Evolutionary conservation across 2,113 vertebrate genomes (phyloP).

Genomic region (Vicugna pacos): DNA sequence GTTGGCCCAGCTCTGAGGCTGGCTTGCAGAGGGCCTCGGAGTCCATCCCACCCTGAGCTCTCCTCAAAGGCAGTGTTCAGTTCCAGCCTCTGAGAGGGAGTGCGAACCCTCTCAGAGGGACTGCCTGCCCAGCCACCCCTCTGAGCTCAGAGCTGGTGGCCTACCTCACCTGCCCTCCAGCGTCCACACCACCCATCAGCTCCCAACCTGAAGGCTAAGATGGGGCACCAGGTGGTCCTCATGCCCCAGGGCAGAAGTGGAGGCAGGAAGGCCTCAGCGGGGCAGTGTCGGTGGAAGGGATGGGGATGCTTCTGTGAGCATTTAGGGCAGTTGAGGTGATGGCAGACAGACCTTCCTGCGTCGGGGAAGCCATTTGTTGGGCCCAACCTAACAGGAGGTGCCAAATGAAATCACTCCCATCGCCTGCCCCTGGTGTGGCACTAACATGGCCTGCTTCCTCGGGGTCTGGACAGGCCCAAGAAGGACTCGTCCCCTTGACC

Average conservation of each 20-base stretch:
- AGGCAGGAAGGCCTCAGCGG: neutral
- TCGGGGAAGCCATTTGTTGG: neutral
- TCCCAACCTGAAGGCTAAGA: neutral
- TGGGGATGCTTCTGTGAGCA: neutral
- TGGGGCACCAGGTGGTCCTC: accelerated
- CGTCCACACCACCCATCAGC: neutral
- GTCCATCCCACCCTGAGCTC: neutral
- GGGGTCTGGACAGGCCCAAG: neutral
- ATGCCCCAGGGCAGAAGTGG: neutral
- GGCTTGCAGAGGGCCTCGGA: too few relatives aligned
- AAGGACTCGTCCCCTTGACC: constrained; percentile 64
- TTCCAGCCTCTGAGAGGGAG: neutral
- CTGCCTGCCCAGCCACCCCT: neutral
- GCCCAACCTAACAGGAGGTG: constrained; percentile 40
- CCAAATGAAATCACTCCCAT: neutral
- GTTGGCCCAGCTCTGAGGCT: neutral
- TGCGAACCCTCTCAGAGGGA: neutral
- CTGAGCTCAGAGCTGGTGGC: neutral
- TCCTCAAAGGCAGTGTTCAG: neutral
- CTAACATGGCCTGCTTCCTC: neutral
- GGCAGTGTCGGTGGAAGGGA: accelerated
- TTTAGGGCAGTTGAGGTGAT: neutral
- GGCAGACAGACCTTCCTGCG: neutral
- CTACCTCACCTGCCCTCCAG: accelerated
- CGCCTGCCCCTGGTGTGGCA: neutral